A percentile compares a stretch with the other conserved stretches of the same genome.
phyloP scores from a whole-genome alignment of 2,797 vertebrate genomes.

The Liasis olivaceus region DNA sequence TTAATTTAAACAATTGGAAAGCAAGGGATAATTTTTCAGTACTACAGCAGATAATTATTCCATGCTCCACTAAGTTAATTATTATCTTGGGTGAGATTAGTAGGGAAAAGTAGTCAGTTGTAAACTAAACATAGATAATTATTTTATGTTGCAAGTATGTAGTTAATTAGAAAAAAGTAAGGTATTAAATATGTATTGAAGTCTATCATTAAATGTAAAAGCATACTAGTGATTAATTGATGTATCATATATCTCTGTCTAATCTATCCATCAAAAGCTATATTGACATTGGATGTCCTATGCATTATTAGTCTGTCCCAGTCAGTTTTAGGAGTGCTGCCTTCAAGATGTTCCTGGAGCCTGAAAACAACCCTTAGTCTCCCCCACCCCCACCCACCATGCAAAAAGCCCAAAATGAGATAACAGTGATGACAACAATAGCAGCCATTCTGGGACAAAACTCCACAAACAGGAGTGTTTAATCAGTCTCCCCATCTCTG shows the following conservation, averaged over 20 bases:
- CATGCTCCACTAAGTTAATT: not conserved
- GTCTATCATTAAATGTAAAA: not conserved
- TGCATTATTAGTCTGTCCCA: not conserved
- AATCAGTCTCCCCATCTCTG: not conserved
- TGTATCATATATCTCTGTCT: not conserved
- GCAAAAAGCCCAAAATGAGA: not conserved
- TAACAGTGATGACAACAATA: not conserved
- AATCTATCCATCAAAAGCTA: not conserved
- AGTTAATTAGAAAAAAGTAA: constrained; percentile 22
- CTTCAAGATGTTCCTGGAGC: not conserved
- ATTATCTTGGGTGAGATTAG: not conserved
- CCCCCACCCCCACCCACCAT: not conserved
- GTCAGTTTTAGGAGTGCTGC: not conserved
- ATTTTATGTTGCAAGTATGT: constrained; percentile 40
- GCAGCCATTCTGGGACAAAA: not conserved
- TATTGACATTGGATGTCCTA: not conserved
- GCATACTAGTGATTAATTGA: not conserved
- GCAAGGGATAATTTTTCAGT: not conserved
- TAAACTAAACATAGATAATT: constrained; percentile 36
- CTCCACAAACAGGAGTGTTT: not conserved
- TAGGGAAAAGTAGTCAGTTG: not conserved
- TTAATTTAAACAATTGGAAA: not conserved
- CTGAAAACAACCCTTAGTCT: not conserved
- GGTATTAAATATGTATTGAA: not conserved
- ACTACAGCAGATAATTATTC: not conserved